These are phyloP conservation scores for Rhinogobius similis DNA, from an alignment of 2,113 vertebrate species.

Conservation along the genomic window DNA sequence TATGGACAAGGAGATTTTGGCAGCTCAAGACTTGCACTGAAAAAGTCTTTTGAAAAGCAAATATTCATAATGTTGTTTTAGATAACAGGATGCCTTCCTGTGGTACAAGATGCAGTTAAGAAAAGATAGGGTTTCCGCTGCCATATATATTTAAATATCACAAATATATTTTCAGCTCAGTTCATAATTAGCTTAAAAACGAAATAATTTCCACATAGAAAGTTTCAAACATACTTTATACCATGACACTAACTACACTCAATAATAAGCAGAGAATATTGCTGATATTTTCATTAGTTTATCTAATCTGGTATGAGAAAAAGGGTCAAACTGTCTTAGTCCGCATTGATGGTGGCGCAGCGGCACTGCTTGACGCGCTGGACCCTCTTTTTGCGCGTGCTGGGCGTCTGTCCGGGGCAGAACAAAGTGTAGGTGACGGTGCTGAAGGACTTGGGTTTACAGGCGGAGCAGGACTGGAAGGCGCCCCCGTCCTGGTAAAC, in stretches of 20 bases:
- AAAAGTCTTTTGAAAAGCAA: neutral
- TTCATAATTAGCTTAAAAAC: too few relatives aligned
- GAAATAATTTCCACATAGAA: too few relatives aligned
- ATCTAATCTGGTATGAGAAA: too few relatives aligned
- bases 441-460: constrained; percentile 93
- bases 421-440: constrained; percentile 90
- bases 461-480: constrained; percentile 95
- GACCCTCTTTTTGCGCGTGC: constrained; percentile 88
- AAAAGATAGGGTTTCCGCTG: too few relatives aligned
- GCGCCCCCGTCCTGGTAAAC: constrained; percentile 88
- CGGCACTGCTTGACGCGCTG: constrained; percentile 95
- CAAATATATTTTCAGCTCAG: too few relatives aligned
- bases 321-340: constrained; percentile 62
- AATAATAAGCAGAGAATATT: too few relatives aligned
- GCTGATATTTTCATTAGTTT: too few relatives aligned
- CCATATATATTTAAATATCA: too few relatives aligned
- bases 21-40: neutral
- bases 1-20: too few relatives aligned
- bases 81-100: neutral
- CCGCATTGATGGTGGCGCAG: constrained; percentile 90
- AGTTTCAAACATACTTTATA: too few relatives aligned
- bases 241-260: too few relatives aligned
- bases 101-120: neutral
- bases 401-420: constrained; percentile 89
- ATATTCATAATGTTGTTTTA: neutral